Percentiles rank a stretch among this genome's conserved stretches.
Conservation (phyloP, 2,797 vertebrate species). For the Girardinus metallicus region DNA sequence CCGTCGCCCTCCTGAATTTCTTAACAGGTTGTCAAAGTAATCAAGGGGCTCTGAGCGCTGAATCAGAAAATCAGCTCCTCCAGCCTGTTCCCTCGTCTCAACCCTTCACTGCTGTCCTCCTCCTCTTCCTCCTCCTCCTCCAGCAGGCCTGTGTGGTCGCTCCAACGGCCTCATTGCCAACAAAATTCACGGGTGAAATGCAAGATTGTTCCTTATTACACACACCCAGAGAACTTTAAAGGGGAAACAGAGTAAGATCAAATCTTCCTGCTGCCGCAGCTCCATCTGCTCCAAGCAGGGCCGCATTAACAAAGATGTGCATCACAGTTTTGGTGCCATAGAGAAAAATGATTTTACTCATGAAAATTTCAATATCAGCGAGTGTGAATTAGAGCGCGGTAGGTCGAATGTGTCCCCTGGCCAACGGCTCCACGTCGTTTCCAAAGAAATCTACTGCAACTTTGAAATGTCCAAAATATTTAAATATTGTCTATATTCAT, state of each 20-base stretch:
- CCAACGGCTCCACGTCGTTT: too few relatives aligned
- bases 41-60: slow-evolving; percentile 84
- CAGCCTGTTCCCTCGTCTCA: slow-evolving; percentile 38
- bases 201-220: slow-evolving; percentile 27
- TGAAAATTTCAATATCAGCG: too few relatives aligned
- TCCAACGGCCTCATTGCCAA: slow-evolving; percentile 37
- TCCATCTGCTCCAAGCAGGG: too few relatives aligned
- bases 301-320: too few relatives aligned
- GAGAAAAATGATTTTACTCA: too few relatives aligned
- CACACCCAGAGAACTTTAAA: slow-evolving; percentile 16
- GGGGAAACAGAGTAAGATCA: neutral
- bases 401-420: too few relatives aligned
- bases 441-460: too few relatives aligned
- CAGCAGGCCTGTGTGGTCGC: slow-evolving; percentile 14
- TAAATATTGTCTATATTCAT: too few relatives aligned
- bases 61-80: slow-evolving; percentile 85
- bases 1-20: slow-evolving; percentile 90
- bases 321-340: too few relatives aligned
- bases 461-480: too few relatives aligned
- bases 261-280: too few relatives aligned
- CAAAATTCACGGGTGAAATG: slow-evolving; percentile 33
- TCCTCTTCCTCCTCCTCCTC: slow-evolving; percentile 3
- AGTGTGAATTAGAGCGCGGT: too few relatives aligned
- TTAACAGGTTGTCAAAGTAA: slow-evolving; percentile 93
- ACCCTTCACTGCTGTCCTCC: slow-evolving; percentile 18